A percentile compares a stretch with the other conserved stretches of the same genome.
Evolutionary conservation across 2,888 invertebrate genomes (phyloP).

Genomic region (Aphodius sticticus): DNA sequence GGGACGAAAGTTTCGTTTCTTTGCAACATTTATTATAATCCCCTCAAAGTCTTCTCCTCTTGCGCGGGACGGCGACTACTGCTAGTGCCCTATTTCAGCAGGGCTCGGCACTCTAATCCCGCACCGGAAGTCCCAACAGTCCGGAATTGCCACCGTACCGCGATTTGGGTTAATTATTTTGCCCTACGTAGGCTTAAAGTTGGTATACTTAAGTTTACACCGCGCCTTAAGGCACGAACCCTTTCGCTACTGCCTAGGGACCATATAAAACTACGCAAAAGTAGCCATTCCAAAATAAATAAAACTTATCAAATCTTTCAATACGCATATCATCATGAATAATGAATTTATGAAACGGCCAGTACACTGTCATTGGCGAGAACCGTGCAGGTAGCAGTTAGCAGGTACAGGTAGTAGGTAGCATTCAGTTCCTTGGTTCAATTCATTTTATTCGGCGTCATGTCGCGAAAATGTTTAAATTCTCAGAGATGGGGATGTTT

Average conservation of each 20-base stretch:
- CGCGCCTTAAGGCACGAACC: neutral
- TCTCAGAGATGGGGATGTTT: too few relatives aligned
- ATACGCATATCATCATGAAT: too few relatives aligned
- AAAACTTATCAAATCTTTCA: too few relatives aligned
- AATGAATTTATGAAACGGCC: too few relatives aligned
- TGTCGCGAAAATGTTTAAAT: too few relatives aligned
- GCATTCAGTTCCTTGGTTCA: too few relatives aligned
- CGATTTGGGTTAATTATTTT: neutral
- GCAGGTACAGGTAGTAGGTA: too few relatives aligned
- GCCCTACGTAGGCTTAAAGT: neutral
- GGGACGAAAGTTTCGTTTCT: slow-evolving; percentile 4
- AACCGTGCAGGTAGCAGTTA: too few relatives aligned
- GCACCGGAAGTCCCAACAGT: neutral
- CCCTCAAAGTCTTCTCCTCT: neutral
- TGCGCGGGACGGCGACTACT: too few relatives aligned
- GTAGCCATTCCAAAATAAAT: neutral
- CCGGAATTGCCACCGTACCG: neutral
- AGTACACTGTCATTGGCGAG: too few relatives aligned
- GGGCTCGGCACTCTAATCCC: neutral
- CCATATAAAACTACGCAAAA: neutral
- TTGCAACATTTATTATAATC: slow-evolving; percentile 4
- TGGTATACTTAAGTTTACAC: neutral
- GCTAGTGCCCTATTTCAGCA: neutral
- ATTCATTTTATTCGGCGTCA: too few relatives aligned
- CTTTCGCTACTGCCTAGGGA: neutral